Evolutionary conservation across 2,797 vertebrate species (phyloP).

Genomic region (Rhincodon typus): DNA sequence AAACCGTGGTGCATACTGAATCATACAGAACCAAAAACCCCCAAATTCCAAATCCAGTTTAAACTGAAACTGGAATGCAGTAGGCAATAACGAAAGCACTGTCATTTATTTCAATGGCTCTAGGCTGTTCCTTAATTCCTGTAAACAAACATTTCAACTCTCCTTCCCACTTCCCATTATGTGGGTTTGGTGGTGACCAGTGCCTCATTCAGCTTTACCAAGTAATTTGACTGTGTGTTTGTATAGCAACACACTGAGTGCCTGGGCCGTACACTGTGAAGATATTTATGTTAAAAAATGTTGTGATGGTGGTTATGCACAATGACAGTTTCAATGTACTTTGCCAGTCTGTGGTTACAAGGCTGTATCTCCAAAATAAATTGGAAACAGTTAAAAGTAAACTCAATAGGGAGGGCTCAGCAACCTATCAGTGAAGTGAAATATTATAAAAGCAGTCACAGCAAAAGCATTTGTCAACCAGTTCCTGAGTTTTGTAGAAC

Average conservation of each 20-base stretch:
- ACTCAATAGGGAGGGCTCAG: background rate
- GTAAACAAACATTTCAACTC: background rate
- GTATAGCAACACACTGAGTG: background rate
- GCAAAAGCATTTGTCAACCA: background rate
- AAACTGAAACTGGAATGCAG: background rate
- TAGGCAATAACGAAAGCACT: no score
- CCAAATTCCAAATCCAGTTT: background rate
- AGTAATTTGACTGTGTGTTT: background rate
- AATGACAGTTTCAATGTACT: background rate
- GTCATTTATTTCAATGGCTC: background rate
- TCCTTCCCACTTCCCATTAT: conserved; percentile 6
- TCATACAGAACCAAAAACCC: background rate
- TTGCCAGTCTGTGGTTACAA: background rate
- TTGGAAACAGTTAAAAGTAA: background rate
- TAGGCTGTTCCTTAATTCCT: background rate
- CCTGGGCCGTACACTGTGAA: background rate
- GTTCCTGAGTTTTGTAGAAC: background rate
- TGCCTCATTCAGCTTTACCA: background rate
- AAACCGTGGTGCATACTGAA: background rate
- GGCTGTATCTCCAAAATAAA: background rate
- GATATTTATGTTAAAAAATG: background rate
- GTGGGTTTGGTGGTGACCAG: background rate
- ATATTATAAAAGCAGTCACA: background rate
- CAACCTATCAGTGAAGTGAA: background rate
- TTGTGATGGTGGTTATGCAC: background rate